Base-by-base conservation (phyloP, 2,797 vertebrate species). In the Sorex maritimensis region DNA sequence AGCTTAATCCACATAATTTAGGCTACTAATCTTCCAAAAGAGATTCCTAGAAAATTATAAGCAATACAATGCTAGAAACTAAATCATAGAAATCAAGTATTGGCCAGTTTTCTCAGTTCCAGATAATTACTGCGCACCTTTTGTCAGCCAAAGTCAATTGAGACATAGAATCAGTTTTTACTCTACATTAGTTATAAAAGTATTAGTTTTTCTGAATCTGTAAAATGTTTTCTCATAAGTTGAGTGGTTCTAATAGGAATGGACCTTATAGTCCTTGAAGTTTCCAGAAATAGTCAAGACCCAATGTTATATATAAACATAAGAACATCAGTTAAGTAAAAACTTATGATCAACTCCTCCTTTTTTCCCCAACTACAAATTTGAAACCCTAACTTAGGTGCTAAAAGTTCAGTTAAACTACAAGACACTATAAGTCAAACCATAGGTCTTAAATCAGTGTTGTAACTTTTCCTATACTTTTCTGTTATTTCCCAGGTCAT, bases 1-100 rank as follows among this genome's bases (percentile, higher is more conserved):
- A 92, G 81, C 28, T 89, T 91, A 49, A 58, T 80, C 15, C 8
- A 93, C 58, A 68, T 41, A 86, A 78, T 49, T 65, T 44, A 78
- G 58, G 72, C 4, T 5, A 69, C 46, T 41, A 30, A 88, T 68
- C 28, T 88, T 91, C 81, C 61, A 77, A 81, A 80, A 34, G 55
- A 81, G 71, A 81, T 52, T 71, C 8, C 30, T 77, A 81, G 0
- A 8, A 67, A 8, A 83, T 58, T 41, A 9, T 63, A 93, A 83
- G 24, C 46, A 44, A 83, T 67, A 71, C 15, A 28, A 41, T 58
- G 6, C 17, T 71, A 26, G 17, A 68, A 86, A 15, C 4, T 75
- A 68, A 78, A 34, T 63, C 5, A 78, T 5, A 86, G 24, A 72
- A 49, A 73, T 78, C 28, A 84, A 23, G 6, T 8, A 0, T 21